phyloP scores from a whole-genome alignment of 2,113 vertebrate genomes.

The Erpornis zantholeuca region DNA sequence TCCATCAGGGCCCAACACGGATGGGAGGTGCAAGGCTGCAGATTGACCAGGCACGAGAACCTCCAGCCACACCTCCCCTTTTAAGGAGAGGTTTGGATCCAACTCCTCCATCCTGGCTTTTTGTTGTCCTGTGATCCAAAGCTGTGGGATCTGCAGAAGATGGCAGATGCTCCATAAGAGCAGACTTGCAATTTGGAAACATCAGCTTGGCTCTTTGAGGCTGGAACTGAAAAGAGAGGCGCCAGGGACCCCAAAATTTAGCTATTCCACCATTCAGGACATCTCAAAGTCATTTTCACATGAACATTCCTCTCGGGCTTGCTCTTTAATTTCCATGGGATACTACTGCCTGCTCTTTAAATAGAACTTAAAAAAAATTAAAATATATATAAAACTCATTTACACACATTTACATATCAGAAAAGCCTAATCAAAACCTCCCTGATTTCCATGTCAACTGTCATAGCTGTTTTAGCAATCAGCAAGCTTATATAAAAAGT shows the following conservation, averaged over 20 bases:
- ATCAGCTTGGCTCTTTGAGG: background rate
- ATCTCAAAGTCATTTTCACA: background rate
- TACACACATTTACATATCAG: constrained; percentile 46
- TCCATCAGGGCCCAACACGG: background rate
- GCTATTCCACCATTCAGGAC: background rate
- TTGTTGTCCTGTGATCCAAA: background rate
- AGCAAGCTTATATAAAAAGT: constrained; percentile 5
- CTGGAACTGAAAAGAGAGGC: background rate
- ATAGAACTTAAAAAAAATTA: background rate
- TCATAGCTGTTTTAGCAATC: constrained; percentile 35
- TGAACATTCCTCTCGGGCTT: background rate
- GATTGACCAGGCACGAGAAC: background rate
- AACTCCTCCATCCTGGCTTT: background rate
- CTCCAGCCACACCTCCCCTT: background rate
- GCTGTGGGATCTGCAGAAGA: background rate
- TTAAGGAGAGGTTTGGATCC: background rate
- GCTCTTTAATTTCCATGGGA: background rate
- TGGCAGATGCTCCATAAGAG: background rate
- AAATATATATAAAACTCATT: background rate
- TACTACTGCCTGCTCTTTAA: background rate
- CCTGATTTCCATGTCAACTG: constrained; percentile 30
- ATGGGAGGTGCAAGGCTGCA: background rate
- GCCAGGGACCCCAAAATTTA: background rate
- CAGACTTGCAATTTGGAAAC: background rate
- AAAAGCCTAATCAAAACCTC: constrained; percentile 50